Conservation (phyloP, 2,797 vertebrate genomes). For the Picus viridis region DNA sequence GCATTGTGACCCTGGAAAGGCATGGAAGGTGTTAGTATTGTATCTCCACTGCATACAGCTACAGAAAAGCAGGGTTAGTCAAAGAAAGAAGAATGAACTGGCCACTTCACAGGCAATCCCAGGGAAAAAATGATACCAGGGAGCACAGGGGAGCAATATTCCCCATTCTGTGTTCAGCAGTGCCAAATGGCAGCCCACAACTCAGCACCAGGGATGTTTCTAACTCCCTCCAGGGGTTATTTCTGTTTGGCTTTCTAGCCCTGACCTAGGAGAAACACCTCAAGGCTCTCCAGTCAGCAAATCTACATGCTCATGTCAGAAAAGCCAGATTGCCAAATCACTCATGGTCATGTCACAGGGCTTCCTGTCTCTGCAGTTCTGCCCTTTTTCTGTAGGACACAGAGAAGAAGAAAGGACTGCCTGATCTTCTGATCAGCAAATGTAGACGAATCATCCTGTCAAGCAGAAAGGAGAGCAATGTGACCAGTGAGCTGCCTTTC, state of each 20-base stretch:
- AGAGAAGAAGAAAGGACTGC: neutral
- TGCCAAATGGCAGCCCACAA: neutral
- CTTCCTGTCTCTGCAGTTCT: neutral
- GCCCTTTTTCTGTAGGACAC: neutral
- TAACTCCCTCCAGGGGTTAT: neutral
- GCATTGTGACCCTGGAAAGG: slow-evolving; percentile 95
- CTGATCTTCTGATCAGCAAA: neutral
- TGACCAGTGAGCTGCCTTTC: neutral
- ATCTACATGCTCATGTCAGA: neutral
- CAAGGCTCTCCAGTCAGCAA: neutral
- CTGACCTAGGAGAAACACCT: neutral
- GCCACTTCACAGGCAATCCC: neutral
- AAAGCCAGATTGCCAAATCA: neutral
- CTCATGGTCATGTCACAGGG: neutral
- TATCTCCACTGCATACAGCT: slow-evolving; percentile 59
- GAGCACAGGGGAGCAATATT: neutral
- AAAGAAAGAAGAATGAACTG: slow-evolving; percentile 13
- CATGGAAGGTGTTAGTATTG: slow-evolving; percentile 82
- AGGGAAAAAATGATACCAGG: neutral
- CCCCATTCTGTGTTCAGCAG: neutral
- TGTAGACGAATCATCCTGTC: neutral
- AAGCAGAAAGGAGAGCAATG: neutral
- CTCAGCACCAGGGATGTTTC: neutral
- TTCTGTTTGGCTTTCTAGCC: neutral
- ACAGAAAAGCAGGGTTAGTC: slow-evolving; percentile 66